These are phyloP conservation scores for Martes martes DNA, from an alignment of 2,113 vertebrate genomes.

Conservation along the genomic window DNA sequence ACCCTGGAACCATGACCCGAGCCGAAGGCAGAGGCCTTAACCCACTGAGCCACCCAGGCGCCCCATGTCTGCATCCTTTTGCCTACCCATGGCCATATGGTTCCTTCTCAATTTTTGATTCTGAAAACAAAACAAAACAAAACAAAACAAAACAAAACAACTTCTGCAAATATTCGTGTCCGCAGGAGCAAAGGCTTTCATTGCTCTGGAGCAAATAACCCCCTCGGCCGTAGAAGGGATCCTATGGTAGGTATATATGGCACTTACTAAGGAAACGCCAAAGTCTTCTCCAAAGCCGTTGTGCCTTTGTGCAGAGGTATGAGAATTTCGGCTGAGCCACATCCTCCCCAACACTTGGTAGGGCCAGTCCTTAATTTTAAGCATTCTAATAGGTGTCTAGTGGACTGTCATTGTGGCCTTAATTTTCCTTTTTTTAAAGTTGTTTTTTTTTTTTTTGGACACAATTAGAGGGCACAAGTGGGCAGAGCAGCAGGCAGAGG, in stretches of 20 bases:
- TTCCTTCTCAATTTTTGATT: background rate
- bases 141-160: background rate
- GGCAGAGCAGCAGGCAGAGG: no score
- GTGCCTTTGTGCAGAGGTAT: background rate
- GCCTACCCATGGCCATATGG: background rate
- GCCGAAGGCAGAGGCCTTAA: no score
- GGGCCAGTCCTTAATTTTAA: background rate
- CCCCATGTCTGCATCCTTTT: background rate
- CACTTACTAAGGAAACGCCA: background rate
- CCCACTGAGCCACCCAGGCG: no score
- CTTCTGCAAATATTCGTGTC: background rate
- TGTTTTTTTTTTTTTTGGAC: no score
- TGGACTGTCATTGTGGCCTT: background rate
- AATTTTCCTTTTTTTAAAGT: background rate
- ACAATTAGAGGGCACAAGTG: no score
- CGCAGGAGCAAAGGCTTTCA: background rate
- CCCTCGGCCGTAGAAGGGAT: background rate
- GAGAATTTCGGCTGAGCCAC: background rate
- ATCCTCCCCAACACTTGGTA: background rate
- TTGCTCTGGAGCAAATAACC: background rate
- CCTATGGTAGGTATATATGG: background rate
- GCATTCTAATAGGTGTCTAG: background rate
- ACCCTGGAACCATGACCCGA: no score
- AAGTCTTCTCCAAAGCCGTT: background rate
- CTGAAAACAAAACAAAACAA: background rate